These are phyloP conservation scores for Cotesia glomerata DNA, from an alignment of 1,140 invertebrate genomes.

Conservation along the genomic window DNA sequence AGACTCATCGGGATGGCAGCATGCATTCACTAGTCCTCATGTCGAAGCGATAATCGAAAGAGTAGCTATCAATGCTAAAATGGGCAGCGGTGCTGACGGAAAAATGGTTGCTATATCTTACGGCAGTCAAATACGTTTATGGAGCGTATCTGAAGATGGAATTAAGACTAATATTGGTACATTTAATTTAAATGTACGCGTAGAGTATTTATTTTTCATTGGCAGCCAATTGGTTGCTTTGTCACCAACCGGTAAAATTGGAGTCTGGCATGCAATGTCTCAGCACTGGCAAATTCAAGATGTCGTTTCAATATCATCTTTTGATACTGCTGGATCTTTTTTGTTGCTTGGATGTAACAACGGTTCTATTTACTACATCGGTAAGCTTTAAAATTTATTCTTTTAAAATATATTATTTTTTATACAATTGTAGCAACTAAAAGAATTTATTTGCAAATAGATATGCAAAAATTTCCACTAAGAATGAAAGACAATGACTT, in stretches of 20 bases:
- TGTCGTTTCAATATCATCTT: constrained; percentile 91
- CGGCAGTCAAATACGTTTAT: constrained; percentile 83
- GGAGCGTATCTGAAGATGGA: constrained; percentile 87
- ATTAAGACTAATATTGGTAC: constrained; percentile 82
- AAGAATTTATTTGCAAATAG: constrained; percentile 60
- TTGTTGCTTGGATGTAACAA: constrained; percentile 93
- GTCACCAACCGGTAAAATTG: constrained; percentile 93
- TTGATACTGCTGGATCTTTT: constrained; percentile 96
- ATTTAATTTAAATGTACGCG: constrained; percentile 89
- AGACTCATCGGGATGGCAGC: constrained; percentile 95
- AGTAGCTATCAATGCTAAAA: constrained; percentile 94
- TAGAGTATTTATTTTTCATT: constrained; percentile 97
- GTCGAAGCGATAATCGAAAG: constrained; percentile 89
- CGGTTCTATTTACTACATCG: constrained; percentile 97
- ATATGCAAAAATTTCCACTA: constrained; percentile 99
- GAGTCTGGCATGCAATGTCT: constrained; percentile 98
- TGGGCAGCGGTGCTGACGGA: constrained; percentile 70
- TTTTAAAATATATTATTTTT: too few relatives aligned
- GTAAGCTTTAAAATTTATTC: constrained; percentile 66
- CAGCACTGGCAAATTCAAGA: constrained; percentile 98
- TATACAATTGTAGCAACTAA: constrained; percentile 27
- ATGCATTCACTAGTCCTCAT: constrained; percentile 91
- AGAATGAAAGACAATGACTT: constrained; percentile 99
- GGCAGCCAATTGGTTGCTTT: constrained; percentile 95
- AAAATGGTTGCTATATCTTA: constrained; percentile 92